Percentiles rank a stretch among this genome's conserved stretches.
phyloP scores from a whole-genome alignment of 2,113 vertebrate species.

The Epinephelus lanceolatus region DNA sequence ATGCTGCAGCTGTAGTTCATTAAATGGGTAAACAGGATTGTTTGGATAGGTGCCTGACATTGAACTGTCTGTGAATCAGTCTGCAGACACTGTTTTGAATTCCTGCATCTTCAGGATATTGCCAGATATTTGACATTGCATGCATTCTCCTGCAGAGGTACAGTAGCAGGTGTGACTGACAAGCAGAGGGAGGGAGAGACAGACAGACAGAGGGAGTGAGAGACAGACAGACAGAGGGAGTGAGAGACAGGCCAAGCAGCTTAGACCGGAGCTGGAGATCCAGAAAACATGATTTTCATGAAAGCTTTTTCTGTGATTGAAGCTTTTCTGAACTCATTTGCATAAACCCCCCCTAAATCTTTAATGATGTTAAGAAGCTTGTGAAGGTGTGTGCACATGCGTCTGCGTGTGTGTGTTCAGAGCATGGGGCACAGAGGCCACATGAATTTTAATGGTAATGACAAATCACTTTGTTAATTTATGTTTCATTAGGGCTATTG shows the following conservation, averaged over 20 bases:
- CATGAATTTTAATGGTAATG: conserved; percentile 10
- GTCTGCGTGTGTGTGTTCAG: conserved; percentile 9
- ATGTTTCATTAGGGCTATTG: not conserved
- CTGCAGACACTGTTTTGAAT: conserved; percentile 37
- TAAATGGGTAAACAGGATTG: conserved; percentile 24
- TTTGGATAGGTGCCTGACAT: conserved; percentile 11
- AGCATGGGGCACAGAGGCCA: not conserved
- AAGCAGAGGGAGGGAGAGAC: not conserved
- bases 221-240: not conserved
- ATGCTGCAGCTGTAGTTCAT: conserved; percentile 5
- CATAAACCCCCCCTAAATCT: conserved; percentile 61
- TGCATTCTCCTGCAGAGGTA: conserved; percentile 47
- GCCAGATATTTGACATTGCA: conserved; percentile 63
- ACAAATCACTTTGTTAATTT: conserved; percentile 1
- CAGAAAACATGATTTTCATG: conserved; percentile 37
- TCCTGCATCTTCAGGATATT: conserved; percentile 71
- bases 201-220: not conserved
- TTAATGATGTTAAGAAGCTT: conserved; percentile 49
- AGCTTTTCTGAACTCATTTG: conserved; percentile 50
- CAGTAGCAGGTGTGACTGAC: conserved; percentile 5
- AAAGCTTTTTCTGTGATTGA: conserved; percentile 53
- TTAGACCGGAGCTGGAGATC: conserved; percentile 45
- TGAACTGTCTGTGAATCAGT: conserved; percentile 26
- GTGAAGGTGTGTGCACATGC: conserved; percentile 2
- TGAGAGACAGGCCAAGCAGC: conserved; percentile 29